Percentiles rank a stretch among this genome's conserved stretches.
Conservation (phyloP, 2,888 invertebrate genomes). For the Agrilus cyanescens region DNA sequence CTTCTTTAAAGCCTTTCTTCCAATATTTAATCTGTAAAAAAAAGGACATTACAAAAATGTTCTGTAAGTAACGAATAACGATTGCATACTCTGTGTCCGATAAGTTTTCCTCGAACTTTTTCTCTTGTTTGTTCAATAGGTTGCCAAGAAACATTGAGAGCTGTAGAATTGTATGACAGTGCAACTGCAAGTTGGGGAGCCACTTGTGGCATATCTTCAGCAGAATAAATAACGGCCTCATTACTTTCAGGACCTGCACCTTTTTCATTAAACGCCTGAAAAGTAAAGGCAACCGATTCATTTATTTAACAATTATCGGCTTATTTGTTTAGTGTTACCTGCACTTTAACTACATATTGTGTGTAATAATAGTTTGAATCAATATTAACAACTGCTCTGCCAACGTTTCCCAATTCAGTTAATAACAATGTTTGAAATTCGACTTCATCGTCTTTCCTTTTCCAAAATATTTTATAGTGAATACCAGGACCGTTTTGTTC, state of each 20-base stretch:
- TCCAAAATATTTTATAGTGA: constrained; percentile 85
- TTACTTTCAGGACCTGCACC: constrained; percentile 77
- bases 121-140: constrained; percentile 77
- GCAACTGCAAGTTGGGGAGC: constrained; percentile 76
- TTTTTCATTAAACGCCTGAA: constrained; percentile 56
- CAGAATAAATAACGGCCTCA: constrained; percentile 64
- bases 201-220: constrained; percentile 86
- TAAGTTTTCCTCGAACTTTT: constrained; percentile 75
- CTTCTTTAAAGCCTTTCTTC: constrained; percentile 62
- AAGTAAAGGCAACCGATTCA: not conserved
- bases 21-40: constrained; percentile 71
- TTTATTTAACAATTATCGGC: not conserved
- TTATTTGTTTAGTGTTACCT: constrained; percentile 33
- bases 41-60: not conserved
- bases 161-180: constrained; percentile 77
- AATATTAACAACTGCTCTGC: constrained; percentile 67
- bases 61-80: not conserved
- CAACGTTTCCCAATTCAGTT: constrained; percentile 62
- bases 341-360: constrained; percentile 75
- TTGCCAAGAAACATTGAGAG: constrained; percentile 83
- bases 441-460: constrained; percentile 54
- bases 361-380: constrained; percentile 66
- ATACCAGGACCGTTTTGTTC: constrained; percentile 84
- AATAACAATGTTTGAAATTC: constrained; percentile 66
- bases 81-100: constrained; percentile 67